Conservation (phyloP, 92 coral and sea anemone genomes). For the Virgularia gustaviana region DNA sequence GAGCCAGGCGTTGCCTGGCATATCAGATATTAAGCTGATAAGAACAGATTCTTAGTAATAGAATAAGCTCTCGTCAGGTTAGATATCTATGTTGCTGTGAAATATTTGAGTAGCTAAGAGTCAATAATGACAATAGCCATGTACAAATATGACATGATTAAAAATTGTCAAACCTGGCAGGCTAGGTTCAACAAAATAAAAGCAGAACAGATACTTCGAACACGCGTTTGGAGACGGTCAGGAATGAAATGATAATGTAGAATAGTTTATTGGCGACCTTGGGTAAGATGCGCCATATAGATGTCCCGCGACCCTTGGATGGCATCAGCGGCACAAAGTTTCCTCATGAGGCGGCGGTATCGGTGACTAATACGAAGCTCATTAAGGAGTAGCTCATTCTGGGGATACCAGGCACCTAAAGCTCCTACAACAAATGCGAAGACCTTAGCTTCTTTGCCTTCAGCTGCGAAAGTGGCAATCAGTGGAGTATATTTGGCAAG, state of each 20-base stretch:
- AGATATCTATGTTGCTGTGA: too few relatives aligned
- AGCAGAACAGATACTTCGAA: too few relatives aligned
- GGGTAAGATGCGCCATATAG: not conserved
- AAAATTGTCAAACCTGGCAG: too few relatives aligned
- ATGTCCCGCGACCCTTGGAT: slow-evolving; percentile 4
- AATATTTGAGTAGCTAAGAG: too few relatives aligned
- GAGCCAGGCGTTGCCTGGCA: slow-evolving; percentile 21
- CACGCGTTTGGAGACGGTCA: too few relatives aligned
- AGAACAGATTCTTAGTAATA: too few relatives aligned
- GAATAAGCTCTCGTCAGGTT: too few relatives aligned
- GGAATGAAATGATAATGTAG: too few relatives aligned
- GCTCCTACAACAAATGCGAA: slow-evolving; percentile 8
- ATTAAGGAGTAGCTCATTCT: not conserved
- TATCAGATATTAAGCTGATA: slow-evolving; percentile 89
- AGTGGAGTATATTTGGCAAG: not conserved
- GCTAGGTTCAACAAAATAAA: too few relatives aligned
- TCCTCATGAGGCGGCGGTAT: not conserved
- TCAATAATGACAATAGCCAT: too few relatives aligned
- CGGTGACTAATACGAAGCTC: not conserved
- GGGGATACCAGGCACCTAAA: not conserved
- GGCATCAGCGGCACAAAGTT: not conserved
- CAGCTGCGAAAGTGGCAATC: not conserved
- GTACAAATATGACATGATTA: too few relatives aligned
- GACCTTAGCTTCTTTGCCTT: not conserved
- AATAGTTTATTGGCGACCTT: too few relatives aligned